Evolutionary conservation across 2,888 invertebrate species (phyloP).

Genomic region (Labia minor): DNA sequence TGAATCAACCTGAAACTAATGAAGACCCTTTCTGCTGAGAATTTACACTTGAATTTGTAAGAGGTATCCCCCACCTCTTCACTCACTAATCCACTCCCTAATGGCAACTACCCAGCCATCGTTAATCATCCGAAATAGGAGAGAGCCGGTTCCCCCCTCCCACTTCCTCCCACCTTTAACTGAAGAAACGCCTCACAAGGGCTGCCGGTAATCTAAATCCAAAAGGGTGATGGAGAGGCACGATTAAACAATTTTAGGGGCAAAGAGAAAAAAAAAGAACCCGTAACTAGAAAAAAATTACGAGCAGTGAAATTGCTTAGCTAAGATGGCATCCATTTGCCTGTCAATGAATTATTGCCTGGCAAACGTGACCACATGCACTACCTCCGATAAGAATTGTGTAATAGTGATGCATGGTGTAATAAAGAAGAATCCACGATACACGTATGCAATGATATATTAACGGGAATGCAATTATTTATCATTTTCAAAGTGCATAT

Average conservation of each 20-base stretch:
- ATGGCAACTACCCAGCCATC: constrained; percentile 1
- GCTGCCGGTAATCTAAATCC: background rate
- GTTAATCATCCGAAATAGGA: background rate
- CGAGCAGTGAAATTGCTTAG: background rate
- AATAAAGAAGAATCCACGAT: constrained; percentile 2
- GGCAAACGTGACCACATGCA: background rate
- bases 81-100: constrained; percentile 3
- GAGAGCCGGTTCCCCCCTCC: background rate
- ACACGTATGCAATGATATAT: constrained; percentile 4
- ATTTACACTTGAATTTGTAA: constrained; percentile 8
- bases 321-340: background rate
- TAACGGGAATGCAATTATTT: background rate
- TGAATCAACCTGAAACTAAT: constrained; percentile 5
- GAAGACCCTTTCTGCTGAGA: background rate
- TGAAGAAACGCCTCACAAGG: background rate
- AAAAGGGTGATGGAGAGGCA: constrained; percentile 2
- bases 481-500: background rate
- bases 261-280: background rate
- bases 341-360: background rate
- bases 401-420: background rate
- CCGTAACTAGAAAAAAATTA: background rate
- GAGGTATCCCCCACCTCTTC: background rate
- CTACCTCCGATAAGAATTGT: background rate
- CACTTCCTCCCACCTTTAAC: too few relatives aligned
- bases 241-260: background rate